phyloP scores from a whole-genome alignment of 2,888 invertebrate species.

The Morpho deidamia region DNA sequence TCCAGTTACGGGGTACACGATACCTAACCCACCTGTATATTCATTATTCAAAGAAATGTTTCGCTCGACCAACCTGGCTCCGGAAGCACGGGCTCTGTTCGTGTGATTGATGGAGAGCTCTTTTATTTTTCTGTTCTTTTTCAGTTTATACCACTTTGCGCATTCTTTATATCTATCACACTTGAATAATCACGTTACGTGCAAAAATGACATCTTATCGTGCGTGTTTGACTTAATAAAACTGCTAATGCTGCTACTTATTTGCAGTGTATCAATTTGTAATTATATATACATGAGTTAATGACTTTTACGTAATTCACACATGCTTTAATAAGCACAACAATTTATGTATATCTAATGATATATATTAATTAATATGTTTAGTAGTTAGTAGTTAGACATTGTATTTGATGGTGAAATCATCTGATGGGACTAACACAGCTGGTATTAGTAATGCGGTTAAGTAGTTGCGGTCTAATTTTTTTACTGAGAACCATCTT shows the following conservation, averaged over 20 bases:
- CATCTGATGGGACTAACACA: no score
- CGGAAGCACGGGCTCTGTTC: conserved; percentile 71
- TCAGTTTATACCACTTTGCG: conserved; percentile 34
- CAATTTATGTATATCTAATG: background rate
- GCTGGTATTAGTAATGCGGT: no score
- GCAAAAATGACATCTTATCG: conserved; percentile 12
- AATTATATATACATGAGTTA: conserved; percentile 4
- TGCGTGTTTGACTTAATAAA: conserved; percentile 4
- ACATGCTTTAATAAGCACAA: background rate
- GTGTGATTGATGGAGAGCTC: conserved; percentile 73
- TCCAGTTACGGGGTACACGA: conserved; percentile 74
- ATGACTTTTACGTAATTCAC: background rate
- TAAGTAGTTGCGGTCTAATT: no score
- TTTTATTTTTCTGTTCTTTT: conserved; percentile 61
- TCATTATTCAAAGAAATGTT: conserved; percentile 79
- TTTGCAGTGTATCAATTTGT: conserved; percentile 7
- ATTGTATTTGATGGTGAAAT: no score
- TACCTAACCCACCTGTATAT: conserved; percentile 67
- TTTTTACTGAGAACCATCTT: no score
- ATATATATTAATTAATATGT: background rate
- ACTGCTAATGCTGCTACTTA: conserved; percentile 4
- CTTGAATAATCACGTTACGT: conserved; percentile 17
- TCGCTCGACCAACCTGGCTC: conserved; percentile 68
- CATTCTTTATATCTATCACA: conserved; percentile 36
- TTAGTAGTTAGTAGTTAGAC: background rate